Conservation (phyloP, 2,113 vertebrate species). For the Hiodon tergisus region DNA sequence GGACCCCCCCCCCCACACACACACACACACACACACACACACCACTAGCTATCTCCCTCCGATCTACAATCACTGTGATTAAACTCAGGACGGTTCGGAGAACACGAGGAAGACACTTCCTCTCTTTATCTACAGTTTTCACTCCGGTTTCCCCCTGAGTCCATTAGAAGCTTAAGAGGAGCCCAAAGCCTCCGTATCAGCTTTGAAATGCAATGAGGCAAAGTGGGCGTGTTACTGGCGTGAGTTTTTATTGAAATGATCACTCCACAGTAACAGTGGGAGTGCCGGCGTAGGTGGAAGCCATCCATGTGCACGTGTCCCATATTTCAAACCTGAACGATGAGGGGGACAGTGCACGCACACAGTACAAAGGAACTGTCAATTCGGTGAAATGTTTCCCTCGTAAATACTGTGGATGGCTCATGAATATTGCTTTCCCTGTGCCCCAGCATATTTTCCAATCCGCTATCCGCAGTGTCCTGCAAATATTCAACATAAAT, state of each 20-base stretch:
- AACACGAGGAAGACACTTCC: constrained; percentile 24
- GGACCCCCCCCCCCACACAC: too few relatives aligned
- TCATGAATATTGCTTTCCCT: background rate
- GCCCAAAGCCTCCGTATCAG: constrained; percentile 35
- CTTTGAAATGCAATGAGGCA: constrained; percentile 58
- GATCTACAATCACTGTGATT: background rate
- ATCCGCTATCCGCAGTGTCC: background rate
- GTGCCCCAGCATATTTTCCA: background rate
- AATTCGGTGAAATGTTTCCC: background rate
- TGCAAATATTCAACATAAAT: constrained; percentile 9
- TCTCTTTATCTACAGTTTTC: constrained; percentile 59
- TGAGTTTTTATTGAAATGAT: background rate
- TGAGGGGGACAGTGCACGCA: background rate
- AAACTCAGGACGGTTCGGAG: background rate
- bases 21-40: too few relatives aligned
- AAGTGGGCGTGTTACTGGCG: constrained; percentile 36
- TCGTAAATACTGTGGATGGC: background rate
- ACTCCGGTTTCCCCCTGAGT: constrained; percentile 56
- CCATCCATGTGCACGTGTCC: background rate
- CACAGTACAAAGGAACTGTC: background rate
- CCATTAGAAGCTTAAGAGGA: constrained; percentile 53
- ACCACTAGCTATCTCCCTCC: background rate
- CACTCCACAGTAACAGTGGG: background rate
- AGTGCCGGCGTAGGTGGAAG: too few relatives aligned
- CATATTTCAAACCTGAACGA: background rate